These are phyloP conservation scores for Gastracanthus pulcherrimus DNA, from an alignment of 2,888 invertebrate species.

Conservation along the genomic window DNA sequence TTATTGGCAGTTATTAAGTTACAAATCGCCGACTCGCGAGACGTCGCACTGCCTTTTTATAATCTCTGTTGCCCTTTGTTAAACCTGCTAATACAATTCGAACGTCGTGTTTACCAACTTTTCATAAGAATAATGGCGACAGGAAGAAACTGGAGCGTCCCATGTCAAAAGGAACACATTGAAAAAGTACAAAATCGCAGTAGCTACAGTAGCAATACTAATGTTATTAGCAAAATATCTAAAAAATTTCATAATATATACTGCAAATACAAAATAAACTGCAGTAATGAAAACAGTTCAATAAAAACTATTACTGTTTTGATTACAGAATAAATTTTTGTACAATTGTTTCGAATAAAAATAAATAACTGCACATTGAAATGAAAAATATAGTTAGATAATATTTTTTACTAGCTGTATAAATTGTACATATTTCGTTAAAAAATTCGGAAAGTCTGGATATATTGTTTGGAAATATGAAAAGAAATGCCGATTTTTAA, in stretches of 20 bases:
- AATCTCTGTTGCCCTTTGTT: slow-evolving; percentile 54
- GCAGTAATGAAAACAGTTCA: background rate
- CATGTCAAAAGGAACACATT: slow-evolving; percentile 44
- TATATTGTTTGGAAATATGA: background rate
- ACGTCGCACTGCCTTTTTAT: slow-evolving; percentile 42
- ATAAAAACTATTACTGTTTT: background rate
- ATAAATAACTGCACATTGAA: background rate
- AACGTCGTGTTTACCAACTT: slow-evolving; percentile 40
- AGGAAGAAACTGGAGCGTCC: slow-evolving; percentile 54
- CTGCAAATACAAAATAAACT: background rate
- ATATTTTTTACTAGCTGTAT: slow-evolving; percentile 6
- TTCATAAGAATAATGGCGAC: slow-evolving; percentile 46
- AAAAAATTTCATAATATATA: background rate
- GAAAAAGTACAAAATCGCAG: slow-evolving; percentile 49
- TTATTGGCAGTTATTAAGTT: slow-evolving; percentile 46
- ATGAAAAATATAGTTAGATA: background rate
- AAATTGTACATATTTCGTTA: slow-evolving; percentile 43
- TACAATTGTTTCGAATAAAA: background rate
- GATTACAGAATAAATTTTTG: background rate
- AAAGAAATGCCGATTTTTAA: slow-evolving; percentile 30
- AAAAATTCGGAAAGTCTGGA: slow-evolving; percentile 28
- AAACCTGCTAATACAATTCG: slow-evolving; percentile 50
- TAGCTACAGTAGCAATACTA: slow-evolving; percentile 24
- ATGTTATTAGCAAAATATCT: slow-evolving; percentile 28
- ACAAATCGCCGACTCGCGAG: slow-evolving; percentile 46